A percentile compares a stretch with the other conserved stretches of the same genome.
These are phyloP conservation scores for Poeciliopsis prolifica DNA, from an alignment of 2,113 vertebrate species.

Conservation along the genomic window DNA sequence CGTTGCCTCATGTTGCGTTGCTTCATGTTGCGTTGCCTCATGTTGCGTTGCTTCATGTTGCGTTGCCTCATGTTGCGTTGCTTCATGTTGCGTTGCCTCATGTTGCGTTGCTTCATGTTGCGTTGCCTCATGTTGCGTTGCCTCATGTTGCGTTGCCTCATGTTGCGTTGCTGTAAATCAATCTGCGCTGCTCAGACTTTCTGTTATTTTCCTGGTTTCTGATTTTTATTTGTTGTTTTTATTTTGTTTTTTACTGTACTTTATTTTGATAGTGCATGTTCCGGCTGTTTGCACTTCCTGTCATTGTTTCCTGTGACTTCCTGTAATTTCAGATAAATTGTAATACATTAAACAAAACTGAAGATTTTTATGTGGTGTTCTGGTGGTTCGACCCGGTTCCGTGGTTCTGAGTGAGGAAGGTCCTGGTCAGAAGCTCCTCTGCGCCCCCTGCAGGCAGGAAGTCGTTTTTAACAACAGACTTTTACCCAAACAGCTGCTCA, in stretches of 20 bases:
- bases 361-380: background rate
- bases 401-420: too few relatives aligned
- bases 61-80: too few relatives aligned
- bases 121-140: too few relatives aligned
- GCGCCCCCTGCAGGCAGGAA: too few relatives aligned
- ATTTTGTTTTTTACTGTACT: background rate
- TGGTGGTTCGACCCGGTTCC: background rate
- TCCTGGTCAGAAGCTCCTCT: too few relatives aligned
- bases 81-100: too few relatives aligned
- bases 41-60: background rate
- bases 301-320: background rate
- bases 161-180: background rate
- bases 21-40: background rate
- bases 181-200: background rate
- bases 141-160: too few relatives aligned
- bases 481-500: too few relatives aligned
- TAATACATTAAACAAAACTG: background rate
- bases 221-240: background rate
- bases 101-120: too few relatives aligned
- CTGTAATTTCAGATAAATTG: too few relatives aligned
- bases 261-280: background rate
- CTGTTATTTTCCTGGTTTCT: background rate
- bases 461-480: too few relatives aligned
- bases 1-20: too few relatives aligned
- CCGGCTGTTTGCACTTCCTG: background rate